Conservation (phyloP, 2,888 invertebrate species). For the Orchestes rusci region DNA sequence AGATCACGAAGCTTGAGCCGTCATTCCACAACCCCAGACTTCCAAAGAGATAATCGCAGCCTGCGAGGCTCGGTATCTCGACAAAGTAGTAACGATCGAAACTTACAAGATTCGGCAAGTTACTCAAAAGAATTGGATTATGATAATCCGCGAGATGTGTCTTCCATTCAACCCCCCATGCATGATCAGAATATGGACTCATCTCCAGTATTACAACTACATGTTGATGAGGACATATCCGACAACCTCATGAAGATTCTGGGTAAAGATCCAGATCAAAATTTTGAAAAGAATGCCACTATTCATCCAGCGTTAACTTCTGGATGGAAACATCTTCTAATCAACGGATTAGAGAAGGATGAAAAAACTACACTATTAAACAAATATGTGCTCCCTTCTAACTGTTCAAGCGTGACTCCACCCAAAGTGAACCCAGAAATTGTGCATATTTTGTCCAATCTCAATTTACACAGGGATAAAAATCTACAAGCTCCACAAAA, state of each 20-base stretch:
- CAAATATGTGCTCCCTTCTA: conserved; percentile 7
- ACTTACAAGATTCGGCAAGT: conserved; percentile 5
- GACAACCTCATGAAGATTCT: conserved; percentile 1
- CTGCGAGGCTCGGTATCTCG: too few species aligned
- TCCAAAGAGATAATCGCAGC: too few species aligned
- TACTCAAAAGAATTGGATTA: not conserved
- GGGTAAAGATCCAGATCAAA: conserved; percentile 1
- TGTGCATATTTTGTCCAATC: conserved; percentile 1
- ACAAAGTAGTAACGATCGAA: too few species aligned
- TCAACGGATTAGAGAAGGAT: conserved; percentile 2
- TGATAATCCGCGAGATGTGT: conserved; percentile 4
- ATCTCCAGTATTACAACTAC: conserved; percentile 3
- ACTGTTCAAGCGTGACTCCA: conserved; percentile 2
- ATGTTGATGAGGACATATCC: conserved; percentile 5
- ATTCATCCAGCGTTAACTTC: conserved; percentile 2
- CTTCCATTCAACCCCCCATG: not conserved
- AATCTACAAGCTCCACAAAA: conserved; percentile 5
- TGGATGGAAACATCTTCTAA: conserved; percentile 2
- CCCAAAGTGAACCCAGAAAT: conserved; percentile 6
- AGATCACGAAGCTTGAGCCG: too few species aligned
- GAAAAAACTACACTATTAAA: conserved; percentile 1
- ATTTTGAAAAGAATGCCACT: not conserved
- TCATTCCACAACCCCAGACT: too few species aligned
- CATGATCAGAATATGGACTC: not conserved
- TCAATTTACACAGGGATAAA: conserved; percentile 6